phyloP scores from a whole-genome alignment of 2,113 vertebrate genomes.

The Agapornis roseicollis region DNA sequence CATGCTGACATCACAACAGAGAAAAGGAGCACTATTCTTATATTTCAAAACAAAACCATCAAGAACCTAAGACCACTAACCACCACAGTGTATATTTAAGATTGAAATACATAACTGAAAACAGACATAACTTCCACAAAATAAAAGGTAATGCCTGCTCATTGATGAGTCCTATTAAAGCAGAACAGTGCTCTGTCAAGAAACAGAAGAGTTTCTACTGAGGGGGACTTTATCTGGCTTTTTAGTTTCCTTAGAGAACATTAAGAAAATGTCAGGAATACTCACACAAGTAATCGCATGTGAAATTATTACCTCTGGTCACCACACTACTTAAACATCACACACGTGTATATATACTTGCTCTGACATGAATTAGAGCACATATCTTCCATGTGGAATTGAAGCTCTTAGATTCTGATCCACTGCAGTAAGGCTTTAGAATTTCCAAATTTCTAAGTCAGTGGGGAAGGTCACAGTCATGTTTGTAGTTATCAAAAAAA shows the following conservation, averaged over 20 bases:
- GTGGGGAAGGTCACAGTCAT: fast-evolving
- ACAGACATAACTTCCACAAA: not conserved
- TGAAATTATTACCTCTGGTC: not conserved
- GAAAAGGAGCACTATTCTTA: not conserved
- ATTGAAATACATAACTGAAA: not conserved
- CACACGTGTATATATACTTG: fast-evolving
- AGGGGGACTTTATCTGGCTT: not conserved
- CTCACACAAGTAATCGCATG: fast-evolving
- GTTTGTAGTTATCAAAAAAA: not conserved
- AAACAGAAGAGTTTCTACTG: not conserved
- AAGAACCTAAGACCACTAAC: not conserved
- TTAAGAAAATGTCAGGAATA: not conserved
- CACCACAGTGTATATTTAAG: not conserved
- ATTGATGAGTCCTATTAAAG: not conserved
- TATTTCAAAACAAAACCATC: not conserved
- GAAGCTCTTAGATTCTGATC: not conserved
- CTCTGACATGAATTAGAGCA: not conserved
- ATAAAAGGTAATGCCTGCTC: not conserved
- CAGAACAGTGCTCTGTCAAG: not conserved
- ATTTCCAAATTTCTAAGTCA: not conserved
- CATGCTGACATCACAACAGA: not conserved
- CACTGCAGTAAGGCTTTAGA: not conserved
- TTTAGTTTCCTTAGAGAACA: not conserved
- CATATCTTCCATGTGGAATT: not conserved
- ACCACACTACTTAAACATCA: not conserved